phyloP scores from a whole-genome alignment of 2,888 invertebrate species.

The Andrena flavipes region DNA sequence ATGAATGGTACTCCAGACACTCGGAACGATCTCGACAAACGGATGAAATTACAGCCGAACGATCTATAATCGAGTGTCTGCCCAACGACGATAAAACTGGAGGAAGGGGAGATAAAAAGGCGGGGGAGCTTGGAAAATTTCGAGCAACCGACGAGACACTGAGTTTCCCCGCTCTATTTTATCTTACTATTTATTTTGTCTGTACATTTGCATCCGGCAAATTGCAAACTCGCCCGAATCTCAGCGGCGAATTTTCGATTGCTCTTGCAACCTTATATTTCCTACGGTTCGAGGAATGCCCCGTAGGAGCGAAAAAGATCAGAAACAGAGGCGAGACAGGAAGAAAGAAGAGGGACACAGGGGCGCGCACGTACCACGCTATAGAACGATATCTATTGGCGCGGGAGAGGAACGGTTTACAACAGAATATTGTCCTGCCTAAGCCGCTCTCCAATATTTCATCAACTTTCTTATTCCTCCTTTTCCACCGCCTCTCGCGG shows the following conservation, averaged over 20 bases:
- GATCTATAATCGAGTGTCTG: slow-evolving; percentile 57
- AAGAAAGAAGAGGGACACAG: slow-evolving; percentile 18
- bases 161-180: background rate
- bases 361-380: slow-evolving; percentile 51
- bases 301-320: slow-evolving; percentile 1
- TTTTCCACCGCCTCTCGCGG: slow-evolving; percentile 66
- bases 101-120: background rate
- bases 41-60: slow-evolving; percentile 58
- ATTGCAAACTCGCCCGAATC: background rate
- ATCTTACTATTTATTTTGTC: slow-evolving; percentile 4
- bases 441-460: slow-evolving; percentile 84
- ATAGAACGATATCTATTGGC: slow-evolving; percentile 77
- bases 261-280: slow-evolving; percentile 33
- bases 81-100: slow-evolving; percentile 13
- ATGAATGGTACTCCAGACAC: slow-evolving; percentile 57
- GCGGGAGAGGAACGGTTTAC: slow-evolving; percentile 79
- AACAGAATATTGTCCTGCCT: slow-evolving; percentile 83
- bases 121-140: slow-evolving; percentile 21
- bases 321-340: slow-evolving; percentile 16
- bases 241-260: slow-evolving; percentile 32
- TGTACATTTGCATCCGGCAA: slow-evolving; percentile 21
- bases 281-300: background rate
- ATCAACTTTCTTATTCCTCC: slow-evolving; percentile 83
- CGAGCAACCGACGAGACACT: background rate
- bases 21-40: slow-evolving; percentile 59